Evolutionary conservation across 2,113 vertebrate genomes (phyloP).

Genomic region (Bagarius yarrelli): DNA sequence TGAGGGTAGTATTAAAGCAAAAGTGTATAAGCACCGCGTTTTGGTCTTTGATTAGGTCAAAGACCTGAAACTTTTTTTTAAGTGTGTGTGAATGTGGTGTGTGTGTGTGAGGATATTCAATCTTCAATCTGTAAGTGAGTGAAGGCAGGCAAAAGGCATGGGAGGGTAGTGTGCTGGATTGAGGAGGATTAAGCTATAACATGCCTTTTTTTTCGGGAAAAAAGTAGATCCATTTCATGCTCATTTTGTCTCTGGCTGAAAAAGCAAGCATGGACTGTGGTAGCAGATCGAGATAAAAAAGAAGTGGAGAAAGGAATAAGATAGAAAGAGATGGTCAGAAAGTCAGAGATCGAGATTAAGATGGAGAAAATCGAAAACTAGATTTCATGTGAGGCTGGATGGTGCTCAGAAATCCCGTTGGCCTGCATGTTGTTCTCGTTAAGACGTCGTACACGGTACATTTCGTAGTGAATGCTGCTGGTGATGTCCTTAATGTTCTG

Average conservation of each 20-base stretch:
- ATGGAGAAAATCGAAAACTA: constrained; percentile 67
- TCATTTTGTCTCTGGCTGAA: background rate
- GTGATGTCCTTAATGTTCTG: constrained; percentile 99
- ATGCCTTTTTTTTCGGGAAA: constrained; percentile 23
- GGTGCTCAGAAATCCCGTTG: constrained; percentile 81
- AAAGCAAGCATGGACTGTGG: background rate
- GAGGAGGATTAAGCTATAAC: constrained; percentile 23
- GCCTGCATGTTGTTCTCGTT: constrained; percentile 84
- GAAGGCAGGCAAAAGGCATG: background rate
- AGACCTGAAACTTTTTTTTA: background rate
- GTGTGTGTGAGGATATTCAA: background rate
- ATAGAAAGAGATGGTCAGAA: background rate
- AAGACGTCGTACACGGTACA: constrained; percentile 92
- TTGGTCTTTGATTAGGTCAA: background rate
- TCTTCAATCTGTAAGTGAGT: background rate
- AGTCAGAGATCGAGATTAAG: too few relatives aligned
- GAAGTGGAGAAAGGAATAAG: constrained; percentile 14
- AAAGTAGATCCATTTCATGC: background rate
- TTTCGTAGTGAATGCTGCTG: constrained; percentile 97
- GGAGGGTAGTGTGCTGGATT: background rate
- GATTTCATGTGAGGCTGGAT: constrained; percentile 83
- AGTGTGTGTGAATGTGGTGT: constrained; percentile 10
- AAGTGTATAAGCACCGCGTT: background rate
- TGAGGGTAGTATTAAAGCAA: constrained; percentile 3
- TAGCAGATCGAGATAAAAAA: constrained; percentile 27